phyloP scores from a whole-genome alignment of 2,888 invertebrate genomes.

The Drosophila multiciliata region DNA sequence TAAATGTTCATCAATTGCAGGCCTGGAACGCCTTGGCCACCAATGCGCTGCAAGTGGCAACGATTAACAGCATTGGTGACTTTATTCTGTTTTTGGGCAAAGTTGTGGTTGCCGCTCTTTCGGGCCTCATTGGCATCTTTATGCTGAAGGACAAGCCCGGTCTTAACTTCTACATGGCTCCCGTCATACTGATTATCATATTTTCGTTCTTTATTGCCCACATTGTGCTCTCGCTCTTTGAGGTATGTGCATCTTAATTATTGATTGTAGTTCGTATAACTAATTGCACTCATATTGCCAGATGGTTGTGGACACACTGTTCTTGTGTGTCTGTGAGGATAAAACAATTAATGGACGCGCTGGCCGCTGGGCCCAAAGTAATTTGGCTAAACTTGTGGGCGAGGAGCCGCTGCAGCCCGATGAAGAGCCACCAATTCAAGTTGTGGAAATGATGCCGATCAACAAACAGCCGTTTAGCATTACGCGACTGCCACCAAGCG shows the following conservation, averaged over 20 bases:
- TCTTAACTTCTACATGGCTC: conserved; percentile 93
- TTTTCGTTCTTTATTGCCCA: conserved; percentile 97
- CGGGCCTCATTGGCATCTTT: conserved; percentile 91
- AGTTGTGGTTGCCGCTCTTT: conserved; percentile 91
- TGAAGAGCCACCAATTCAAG: conserved; percentile 84
- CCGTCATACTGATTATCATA: conserved; percentile 92
- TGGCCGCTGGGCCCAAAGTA: conserved; percentile 88
- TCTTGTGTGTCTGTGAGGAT: conserved; percentile 97
- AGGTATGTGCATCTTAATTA: conserved; percentile 87
- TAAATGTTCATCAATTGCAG: conserved; percentile 85
- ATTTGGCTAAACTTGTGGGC: conserved; percentile 87
- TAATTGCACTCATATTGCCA: conserved; percentile 79
- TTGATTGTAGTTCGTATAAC: background rate
- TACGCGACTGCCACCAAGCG: conserved; percentile 67
- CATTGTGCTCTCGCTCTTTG: conserved; percentile 96
- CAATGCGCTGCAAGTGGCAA: conserved; percentile 94
- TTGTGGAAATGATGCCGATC: conserved; percentile 85
- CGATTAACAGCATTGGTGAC: conserved; percentile 96
- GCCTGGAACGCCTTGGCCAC: conserved; percentile 93
- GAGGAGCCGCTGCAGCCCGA: conserved; percentile 84
- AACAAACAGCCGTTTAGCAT: conserved; percentile 84
- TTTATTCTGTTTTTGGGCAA: conserved; percentile 96
- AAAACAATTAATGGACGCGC: conserved; percentile 92
- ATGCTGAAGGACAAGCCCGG: conserved; percentile 90
- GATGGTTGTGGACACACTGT: conserved; percentile 97